Evolutionary conservation across 2,888 invertebrate species (phyloP).

Genomic region (Strigamia crassipes): DNA sequence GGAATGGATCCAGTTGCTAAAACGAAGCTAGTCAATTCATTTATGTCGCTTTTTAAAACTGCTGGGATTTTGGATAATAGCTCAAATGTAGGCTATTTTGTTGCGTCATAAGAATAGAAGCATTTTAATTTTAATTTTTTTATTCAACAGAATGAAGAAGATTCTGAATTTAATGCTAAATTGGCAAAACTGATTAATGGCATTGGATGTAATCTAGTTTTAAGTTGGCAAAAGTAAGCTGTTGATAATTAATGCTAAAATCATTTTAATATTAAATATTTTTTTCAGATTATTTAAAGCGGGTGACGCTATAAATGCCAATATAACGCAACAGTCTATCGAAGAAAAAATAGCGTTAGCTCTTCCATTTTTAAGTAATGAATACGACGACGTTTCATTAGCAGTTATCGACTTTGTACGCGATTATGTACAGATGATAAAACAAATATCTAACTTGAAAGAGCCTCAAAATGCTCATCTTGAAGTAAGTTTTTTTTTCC

Average conservation of each 20-base stretch:
- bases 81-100: neutral
- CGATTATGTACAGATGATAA: constrained; percentile 62
- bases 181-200: constrained; percentile 62
- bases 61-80: constrained; percentile 58
- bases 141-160: constrained; percentile 59
- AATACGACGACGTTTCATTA: constrained; percentile 63
- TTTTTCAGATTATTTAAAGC: constrained; percentile 55
- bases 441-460: constrained; percentile 57
- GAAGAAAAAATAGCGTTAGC: constrained; percentile 61
- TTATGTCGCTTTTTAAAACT: constrained; percentile 59
- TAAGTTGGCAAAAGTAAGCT: constrained; percentile 61
- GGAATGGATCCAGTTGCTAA: constrained; percentile 66
- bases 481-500: constrained; percentile 51
- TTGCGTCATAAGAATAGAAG: neutral
- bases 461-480: constrained; percentile 58
- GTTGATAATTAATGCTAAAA: neutral
- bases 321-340: constrained; percentile 55
- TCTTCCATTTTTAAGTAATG: constrained; percentile 61
- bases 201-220: constrained; percentile 62
- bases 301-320: constrained; percentile 54
- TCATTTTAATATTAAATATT: neutral
- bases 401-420: constrained; percentile 62
- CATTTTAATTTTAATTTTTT: neutral
- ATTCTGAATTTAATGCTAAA: constrained; percentile 62
- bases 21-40: constrained; percentile 62